These are phyloP conservation scores for Passerina amoena DNA, from an alignment of 2,113 vertebrate genomes.

Conservation along the genomic window DNA sequence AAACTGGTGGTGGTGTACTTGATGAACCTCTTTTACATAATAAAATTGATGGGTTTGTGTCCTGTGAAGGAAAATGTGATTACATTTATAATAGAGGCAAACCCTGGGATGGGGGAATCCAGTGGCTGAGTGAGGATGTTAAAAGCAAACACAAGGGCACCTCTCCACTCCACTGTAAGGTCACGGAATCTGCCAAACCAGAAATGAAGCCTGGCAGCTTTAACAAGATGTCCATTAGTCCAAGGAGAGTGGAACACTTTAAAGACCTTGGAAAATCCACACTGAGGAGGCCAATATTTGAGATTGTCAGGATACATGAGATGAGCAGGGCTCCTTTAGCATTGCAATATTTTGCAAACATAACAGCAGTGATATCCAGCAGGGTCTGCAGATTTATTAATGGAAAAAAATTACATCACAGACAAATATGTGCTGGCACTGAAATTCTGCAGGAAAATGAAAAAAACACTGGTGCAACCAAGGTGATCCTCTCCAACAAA, in stretches of 20 bases:
- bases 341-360: neutral
- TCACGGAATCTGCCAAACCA: neutral
- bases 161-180: neutral
- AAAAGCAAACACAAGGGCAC: neutral
- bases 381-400: constrained; percentile 7
- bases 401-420: constrained; percentile 27
- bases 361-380: neutral
- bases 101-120: neutral
- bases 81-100: neutral
- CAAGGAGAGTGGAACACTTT: neutral
- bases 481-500: neutral
- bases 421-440: constrained; percentile 23
- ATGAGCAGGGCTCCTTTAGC: neutral
- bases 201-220: neutral
- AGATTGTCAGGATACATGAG: neutral
- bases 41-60: neutral
- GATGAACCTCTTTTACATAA: neutral
- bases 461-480: neutral
- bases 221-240: neutral
- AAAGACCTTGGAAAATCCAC: neutral
- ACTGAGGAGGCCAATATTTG: neutral
- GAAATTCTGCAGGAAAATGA: neutral
- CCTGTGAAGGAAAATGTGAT: neutral
- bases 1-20: neutral
- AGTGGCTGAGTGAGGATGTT: neutral